These are phyloP conservation scores for Unio delphinus DNA, from an alignment of 2,888 invertebrate species.

Conservation along the genomic window DNA sequence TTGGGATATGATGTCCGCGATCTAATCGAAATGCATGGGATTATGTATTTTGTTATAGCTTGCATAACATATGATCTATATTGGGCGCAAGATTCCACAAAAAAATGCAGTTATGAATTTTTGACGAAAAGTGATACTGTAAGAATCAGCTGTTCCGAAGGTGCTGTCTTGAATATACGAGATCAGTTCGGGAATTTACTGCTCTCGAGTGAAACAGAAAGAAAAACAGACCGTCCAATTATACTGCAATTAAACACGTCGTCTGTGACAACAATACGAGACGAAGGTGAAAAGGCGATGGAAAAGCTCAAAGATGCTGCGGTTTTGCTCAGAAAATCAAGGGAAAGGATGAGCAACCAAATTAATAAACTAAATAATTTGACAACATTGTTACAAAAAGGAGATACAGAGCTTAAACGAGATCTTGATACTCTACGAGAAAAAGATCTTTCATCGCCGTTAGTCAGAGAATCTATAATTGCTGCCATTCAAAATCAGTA, in stretches of 20 bases:
- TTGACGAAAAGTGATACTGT: constrained; percentile 35
- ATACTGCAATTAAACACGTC: constrained; percentile 31
- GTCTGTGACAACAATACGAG: constrained; percentile 26
- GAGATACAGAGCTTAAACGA: constrained; percentile 42
- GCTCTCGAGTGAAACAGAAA: constrained; percentile 30
- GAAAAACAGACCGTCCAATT: constrained; percentile 20
- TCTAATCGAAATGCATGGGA: too few relatives aligned
- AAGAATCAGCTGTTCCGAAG: constrained; percentile 35
- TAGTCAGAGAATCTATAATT: constrained; percentile 48
- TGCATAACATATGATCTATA: too few relatives aligned
- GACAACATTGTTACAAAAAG: constrained; percentile 39
- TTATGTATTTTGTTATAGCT: too few relatives aligned
- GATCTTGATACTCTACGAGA: constrained; percentile 46
- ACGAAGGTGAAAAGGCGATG: constrained; percentile 31
- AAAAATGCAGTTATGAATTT: constrained; percentile 38
- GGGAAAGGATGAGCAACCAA: constrained; percentile 37
- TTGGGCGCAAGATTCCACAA: neutral
- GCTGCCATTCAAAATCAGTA: constrained; percentile 61
- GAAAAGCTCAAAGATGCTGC: constrained; percentile 48
- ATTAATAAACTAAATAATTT: constrained; percentile 47
- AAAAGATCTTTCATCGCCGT: constrained; percentile 38
- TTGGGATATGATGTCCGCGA: too few relatives aligned
- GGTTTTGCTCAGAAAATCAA: constrained; percentile 38
- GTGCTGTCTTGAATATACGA: constrained; percentile 38
- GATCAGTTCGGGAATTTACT: constrained; percentile 41